These are phyloP conservation scores for Nixonia krombeini DNA, from an alignment of 1,140 invertebrate genomes.

Conservation along the genomic window DNA sequence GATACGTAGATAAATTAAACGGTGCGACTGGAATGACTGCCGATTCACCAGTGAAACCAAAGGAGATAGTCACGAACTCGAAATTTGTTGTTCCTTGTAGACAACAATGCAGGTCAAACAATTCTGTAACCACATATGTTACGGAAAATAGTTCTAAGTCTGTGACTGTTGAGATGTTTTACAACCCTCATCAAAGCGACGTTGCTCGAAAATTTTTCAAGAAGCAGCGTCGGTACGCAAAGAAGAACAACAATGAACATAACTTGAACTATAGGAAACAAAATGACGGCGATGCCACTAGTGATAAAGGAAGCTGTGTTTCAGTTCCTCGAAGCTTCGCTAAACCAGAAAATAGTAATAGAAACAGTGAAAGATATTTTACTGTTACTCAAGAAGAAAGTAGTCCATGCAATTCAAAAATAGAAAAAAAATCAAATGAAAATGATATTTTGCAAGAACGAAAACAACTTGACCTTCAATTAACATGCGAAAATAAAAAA, in stretches of 20 bases:
- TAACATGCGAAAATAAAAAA: too few relatives aligned
- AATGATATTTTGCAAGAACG: too few relatives aligned
- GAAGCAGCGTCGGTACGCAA: conserved; percentile 83
- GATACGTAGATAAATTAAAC: conserved; percentile 61
- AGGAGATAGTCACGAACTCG: conserved; percentile 69
- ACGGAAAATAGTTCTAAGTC: conserved; percentile 71
- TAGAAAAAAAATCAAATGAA: too few relatives aligned
- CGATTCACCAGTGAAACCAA: conserved; percentile 41
- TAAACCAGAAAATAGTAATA: conserved; percentile 73
- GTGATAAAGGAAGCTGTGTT: conserved; percentile 70
- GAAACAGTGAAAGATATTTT: too few relatives aligned
- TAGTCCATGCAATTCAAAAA: too few relatives aligned
- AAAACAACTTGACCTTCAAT: too few relatives aligned
- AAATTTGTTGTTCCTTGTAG: conserved; percentile 79
- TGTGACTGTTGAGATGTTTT: conserved; percentile 84
- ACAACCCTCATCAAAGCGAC: conserved; percentile 93
- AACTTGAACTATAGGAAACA: conserved; percentile 79
- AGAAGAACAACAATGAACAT: conserved; percentile 78
- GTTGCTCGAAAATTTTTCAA: conserved; percentile 93
- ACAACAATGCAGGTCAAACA: conserved; percentile 79
- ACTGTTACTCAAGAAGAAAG: too few relatives aligned
- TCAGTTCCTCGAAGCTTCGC: conserved; percentile 67
- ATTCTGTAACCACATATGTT: conserved; percentile 78
- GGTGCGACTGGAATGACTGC: conserved; percentile 21
- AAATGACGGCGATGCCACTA: conserved; percentile 76